Evolutionary conservation across 2,113 vertebrate species (phyloP).

Genomic region (Rafetus swinhoei): DNA sequence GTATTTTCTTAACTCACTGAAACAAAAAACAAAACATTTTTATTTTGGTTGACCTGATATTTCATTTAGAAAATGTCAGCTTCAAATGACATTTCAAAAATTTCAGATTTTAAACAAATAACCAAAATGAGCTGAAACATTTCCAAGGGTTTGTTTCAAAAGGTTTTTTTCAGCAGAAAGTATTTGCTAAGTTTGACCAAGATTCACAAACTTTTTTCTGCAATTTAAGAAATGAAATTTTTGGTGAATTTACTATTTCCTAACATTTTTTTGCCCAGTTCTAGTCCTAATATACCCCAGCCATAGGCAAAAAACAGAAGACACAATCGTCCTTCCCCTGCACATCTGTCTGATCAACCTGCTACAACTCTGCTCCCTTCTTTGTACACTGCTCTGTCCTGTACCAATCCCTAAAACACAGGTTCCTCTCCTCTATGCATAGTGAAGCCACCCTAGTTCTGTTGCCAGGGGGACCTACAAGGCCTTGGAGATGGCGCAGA

Average conservation of each 20-base stretch:
- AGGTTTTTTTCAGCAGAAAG: background rate
- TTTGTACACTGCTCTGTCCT: background rate
- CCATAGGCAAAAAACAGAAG: background rate
- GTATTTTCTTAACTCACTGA: background rate
- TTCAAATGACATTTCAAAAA: background rate
- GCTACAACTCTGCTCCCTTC: background rate
- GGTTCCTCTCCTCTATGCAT: background rate
- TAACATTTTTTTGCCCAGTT: background rate
- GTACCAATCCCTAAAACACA: accelerated
- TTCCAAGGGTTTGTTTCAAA: background rate
- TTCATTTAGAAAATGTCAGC: background rate
- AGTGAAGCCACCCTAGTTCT: background rate
- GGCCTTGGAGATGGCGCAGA: background rate
- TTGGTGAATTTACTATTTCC: background rate
- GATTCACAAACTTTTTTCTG: background rate
- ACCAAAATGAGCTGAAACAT: background rate
- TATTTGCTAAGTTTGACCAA: background rate
- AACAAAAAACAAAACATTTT: background rate
- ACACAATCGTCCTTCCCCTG: background rate
- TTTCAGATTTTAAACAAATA: background rate
- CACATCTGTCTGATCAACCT: background rate
- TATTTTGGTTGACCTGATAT: background rate
- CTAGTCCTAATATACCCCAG: background rate
- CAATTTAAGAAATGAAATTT: background rate
- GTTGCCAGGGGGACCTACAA: background rate